Evolutionary conservation across 1,140 invertebrate species (phyloP).

Genomic region (Cylas formicarius): DNA sequence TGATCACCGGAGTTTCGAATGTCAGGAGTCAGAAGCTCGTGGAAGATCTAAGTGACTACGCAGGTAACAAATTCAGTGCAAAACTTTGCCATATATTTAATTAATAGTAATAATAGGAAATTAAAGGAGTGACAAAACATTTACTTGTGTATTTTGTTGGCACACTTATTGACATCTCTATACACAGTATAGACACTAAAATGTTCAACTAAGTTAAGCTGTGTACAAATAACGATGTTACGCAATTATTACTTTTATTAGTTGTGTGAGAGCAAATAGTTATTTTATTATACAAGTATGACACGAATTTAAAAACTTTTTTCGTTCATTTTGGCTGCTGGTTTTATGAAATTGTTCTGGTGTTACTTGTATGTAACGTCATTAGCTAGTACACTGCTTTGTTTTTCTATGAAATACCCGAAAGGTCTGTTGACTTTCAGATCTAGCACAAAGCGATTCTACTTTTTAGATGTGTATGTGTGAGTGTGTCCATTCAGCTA

Average conservation of each 20-base stretch:
- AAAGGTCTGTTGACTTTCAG: neutral
- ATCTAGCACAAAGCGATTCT: neutral
- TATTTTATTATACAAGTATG: neutral
- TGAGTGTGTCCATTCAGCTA: neutral
- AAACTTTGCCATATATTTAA: too few relatives aligned
- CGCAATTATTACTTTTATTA: neutral
- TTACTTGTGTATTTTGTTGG: neutral
- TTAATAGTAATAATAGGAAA: too few relatives aligned
- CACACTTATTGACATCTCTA: neutral
- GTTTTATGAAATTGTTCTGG: neutral
- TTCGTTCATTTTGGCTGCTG: neutral
- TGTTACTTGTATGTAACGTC: neutral
- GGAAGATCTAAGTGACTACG: constrained; percentile 46
- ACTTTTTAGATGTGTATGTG: neutral
- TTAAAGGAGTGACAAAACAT: too few relatives aligned
- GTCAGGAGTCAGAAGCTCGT: constrained; percentile 51
- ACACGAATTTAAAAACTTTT: neutral
- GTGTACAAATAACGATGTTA: neutral
- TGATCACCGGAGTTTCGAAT: constrained; percentile 49
- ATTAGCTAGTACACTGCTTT: neutral
- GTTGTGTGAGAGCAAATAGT: neutral
- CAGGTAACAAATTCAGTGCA: too few relatives aligned
- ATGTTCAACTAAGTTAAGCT: neutral
- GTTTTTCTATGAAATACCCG: neutral
- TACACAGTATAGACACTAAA: neutral